Conservation (phyloP, 2,888 invertebrate genomes). For the Hedychridium roseum region DNA sequence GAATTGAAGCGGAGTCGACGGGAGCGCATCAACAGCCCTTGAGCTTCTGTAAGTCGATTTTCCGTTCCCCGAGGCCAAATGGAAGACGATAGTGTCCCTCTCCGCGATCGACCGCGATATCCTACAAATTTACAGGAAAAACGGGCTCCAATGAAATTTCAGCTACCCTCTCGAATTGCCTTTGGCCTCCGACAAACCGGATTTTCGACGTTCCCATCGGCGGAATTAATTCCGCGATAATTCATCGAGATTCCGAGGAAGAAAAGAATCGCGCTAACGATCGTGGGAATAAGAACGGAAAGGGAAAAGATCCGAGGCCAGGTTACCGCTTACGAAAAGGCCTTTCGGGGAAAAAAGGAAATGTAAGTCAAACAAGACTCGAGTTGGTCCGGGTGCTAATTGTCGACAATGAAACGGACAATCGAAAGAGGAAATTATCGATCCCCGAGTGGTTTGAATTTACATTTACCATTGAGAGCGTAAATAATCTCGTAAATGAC, state of each 20-base stretch:
- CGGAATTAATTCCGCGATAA: too few species aligned
- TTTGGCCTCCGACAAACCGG: too few species aligned
- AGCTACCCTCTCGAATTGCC: background rate
- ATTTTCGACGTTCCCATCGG: too few species aligned
- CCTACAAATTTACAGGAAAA: constrained; percentile 22
- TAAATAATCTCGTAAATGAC: too few species aligned
- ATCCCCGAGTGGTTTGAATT: too few species aligned
- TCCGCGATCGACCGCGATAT: constrained; percentile 3
- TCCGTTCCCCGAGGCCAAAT: constrained; percentile 9
- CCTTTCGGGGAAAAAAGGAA: too few species aligned
- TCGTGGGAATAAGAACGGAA: too few species aligned
- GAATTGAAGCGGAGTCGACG: constrained; percentile 25
- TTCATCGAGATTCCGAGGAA: background rate
- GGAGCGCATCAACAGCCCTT: constrained; percentile 10
- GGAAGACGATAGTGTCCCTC: background rate
- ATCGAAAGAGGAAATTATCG: background rate
- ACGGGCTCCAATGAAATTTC: constrained; percentile 27
- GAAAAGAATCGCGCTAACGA: background rate
- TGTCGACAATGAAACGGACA: background rate
- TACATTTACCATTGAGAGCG: too few species aligned
- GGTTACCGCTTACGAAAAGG: too few species aligned
- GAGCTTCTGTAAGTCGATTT: constrained; percentile 22
- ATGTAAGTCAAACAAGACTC: background rate
- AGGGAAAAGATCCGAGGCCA: too few species aligned
- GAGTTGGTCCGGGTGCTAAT: constrained; percentile 1